These are phyloP conservation scores for Rhabditoides inermis DNA, from an alignment of 2,888 invertebrate species.

Conservation along the genomic window DNA sequence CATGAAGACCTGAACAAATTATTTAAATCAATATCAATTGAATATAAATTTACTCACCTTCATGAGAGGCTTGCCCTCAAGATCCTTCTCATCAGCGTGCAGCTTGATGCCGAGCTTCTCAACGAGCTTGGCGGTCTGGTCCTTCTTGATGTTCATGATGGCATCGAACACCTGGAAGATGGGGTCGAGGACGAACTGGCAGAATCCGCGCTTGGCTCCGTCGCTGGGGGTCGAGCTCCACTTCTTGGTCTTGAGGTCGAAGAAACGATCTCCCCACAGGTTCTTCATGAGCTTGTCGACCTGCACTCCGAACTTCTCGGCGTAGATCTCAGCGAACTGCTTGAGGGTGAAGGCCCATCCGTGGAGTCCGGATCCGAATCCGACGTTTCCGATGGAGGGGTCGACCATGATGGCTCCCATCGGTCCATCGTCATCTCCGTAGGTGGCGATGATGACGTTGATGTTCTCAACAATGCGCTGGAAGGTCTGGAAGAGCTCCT, in stretches of 20 bases:
- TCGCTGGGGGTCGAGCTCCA: conserved; percentile 64
- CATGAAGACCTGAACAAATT: conserved; percentile 16
- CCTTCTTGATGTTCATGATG: conserved; percentile 89
- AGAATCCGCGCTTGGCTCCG: conserved; percentile 95
- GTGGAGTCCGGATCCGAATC: conserved; percentile 97
- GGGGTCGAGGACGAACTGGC: conserved; percentile 95
- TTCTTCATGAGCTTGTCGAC: conserved; percentile 12
- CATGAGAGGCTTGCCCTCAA: conserved; percentile 86
- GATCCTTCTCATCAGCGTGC: conserved; percentile 87
- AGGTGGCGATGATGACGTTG: conserved; percentile 98
- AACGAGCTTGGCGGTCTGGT: conserved; percentile 77
- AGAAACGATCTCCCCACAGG: conserved; percentile 26
- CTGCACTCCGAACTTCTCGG: conserved; percentile 12
- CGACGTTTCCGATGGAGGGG: conserved; percentile 95
- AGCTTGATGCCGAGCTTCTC: conserved; percentile 83
- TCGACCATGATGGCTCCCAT: conserved; percentile 98
- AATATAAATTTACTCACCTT: conserved; percentile 62
- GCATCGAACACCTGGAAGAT: conserved; percentile 72
- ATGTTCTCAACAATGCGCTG: conserved; percentile 11
- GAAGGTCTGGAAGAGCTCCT: conserved; percentile 85
- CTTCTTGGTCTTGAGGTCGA: conserved; percentile 74
- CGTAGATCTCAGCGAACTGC: conserved; percentile 19
- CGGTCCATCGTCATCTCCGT: conserved; percentile 90
- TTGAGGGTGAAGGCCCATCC: conserved; percentile 81
- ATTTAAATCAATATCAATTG: background rate